Percentiles rank a stretch among this genome's conserved stretches.
Conservation (phyloP, 2,113 vertebrate genomes). For the Hyperopisus bebe region DNA sequence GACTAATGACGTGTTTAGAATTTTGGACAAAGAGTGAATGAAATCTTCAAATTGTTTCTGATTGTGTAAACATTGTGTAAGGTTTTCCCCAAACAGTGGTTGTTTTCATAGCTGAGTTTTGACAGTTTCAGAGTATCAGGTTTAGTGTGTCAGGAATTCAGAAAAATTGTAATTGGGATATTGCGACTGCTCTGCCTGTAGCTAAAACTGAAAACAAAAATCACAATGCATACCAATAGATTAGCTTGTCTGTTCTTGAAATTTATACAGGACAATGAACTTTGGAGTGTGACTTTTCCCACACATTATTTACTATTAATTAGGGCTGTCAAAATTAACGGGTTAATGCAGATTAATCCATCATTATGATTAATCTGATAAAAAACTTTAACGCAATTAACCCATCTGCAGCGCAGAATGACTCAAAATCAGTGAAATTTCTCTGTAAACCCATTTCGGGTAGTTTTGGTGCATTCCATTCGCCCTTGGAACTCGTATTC, state of each 20-base stretch:
- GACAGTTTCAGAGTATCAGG: background rate
- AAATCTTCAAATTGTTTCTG: background rate
- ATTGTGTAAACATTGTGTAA: background rate
- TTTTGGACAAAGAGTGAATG: background rate
- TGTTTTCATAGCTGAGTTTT: background rate
- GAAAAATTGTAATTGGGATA: background rate
- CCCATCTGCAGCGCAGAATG: no score
- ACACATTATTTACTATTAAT: background rate
- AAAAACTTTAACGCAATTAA: no score
- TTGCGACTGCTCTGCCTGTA: background rate
- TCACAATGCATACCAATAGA: background rate
- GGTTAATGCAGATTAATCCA: no score
- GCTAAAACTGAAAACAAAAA: background rate
- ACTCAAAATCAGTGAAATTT: no score
- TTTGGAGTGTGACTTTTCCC: background rate
- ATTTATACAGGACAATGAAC: background rate
- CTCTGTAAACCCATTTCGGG: no score
- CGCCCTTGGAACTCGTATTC: no score
- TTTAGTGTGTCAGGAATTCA: background rate
- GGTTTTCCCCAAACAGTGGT: background rate
- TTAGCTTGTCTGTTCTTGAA: background rate
- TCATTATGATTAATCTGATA: no score
- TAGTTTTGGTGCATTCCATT: no score
- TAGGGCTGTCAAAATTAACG: no score
- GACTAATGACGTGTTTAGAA: background rate